Percentiles rank a stretch among this genome's conserved stretches.
Conservation (phyloP, 2,113 vertebrate genomes). For the Chloropsis hardwickii region DNA sequence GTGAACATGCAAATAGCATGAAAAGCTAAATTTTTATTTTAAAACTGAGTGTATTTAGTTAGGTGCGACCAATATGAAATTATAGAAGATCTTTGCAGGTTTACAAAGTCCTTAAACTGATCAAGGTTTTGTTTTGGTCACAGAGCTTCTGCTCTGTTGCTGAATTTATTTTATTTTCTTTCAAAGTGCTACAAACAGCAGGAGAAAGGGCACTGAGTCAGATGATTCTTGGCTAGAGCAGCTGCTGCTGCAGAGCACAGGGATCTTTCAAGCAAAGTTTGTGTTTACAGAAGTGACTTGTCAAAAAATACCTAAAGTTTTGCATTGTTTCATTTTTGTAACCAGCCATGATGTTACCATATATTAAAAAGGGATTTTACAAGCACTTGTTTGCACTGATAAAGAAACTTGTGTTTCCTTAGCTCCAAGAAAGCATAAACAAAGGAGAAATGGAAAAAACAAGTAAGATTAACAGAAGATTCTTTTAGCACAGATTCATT, state of each 20-base stretch:
- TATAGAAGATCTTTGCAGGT: background rate
- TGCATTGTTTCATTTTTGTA: background rate
- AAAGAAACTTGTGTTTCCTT: background rate
- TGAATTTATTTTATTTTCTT: background rate
- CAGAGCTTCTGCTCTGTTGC: background rate
- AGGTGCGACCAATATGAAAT: background rate
- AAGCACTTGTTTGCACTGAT: background rate
- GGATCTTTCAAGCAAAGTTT: background rate
- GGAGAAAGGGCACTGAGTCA: background rate
- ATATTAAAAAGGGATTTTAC: background rate
- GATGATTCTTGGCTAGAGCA: background rate
- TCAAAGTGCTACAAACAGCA: background rate
- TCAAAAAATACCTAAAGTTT: background rate
- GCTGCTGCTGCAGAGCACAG: background rate
- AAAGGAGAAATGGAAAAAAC: slow-evolving; percentile 26
- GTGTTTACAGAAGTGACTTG: background rate
- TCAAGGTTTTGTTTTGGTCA: background rate
- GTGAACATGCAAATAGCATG: background rate
- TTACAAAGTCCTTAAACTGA: background rate
- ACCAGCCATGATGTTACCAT: background rate
- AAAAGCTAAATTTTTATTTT: background rate
- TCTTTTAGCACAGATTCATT: slow-evolving; percentile 6
- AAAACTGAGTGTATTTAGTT: background rate
- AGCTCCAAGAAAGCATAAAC: background rate
- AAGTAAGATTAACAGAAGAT: slow-evolving; percentile 33